Base-by-base conservation (phyloP, 2,797 vertebrate species). In the Clarias platycephalus region DNA sequence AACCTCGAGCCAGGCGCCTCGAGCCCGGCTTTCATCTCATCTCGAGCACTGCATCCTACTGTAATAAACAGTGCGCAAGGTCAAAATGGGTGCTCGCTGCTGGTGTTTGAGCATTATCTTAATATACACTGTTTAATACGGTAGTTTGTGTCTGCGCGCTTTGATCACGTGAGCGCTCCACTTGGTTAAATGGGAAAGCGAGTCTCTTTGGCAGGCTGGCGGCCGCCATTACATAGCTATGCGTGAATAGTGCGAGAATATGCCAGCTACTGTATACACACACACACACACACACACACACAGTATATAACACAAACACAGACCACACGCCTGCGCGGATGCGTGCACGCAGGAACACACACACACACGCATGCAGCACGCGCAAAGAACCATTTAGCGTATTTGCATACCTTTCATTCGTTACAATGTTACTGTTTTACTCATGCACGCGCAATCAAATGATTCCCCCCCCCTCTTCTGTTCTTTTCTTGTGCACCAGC, bases 171-270 rank as follows among this genome's bases (percentile, higher is more conserved):
- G 94, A 90, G 83, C 70, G 8, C 87, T 91, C 84, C 92, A 93
- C 91, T 93, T 93, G 91, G 94, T 90, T 94, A 91, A 94, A 95
- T 92, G 89, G 92, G 92, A 93, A 92, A 92, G 93, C 92, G 93
- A 93, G 93, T 92, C 91, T 93, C 89, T 91, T 83, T 85, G 67
- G 88, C 91, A 89, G 90, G 87, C 91, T 91, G 92, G 91, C 93
- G 92, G 94, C 94, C 95, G 94, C 95, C 95, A 95, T 95, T 95
- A 95, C 94, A 93, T 94, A 93, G 93, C 92, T 92, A 90, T 94
- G 86, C 85, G 89, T 81, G 88, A 76, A 87, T 86, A 84, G 86
- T 79, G 86, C 67, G 87, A 86, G 81, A 86, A 85, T 82, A 63
- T 86, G 82, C 84, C 80, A 86, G 83, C 81, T 81, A 83, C 84